phyloP scores from a whole-genome alignment of 2,113 vertebrate genomes.

The Pogona vitticeps region DNA sequence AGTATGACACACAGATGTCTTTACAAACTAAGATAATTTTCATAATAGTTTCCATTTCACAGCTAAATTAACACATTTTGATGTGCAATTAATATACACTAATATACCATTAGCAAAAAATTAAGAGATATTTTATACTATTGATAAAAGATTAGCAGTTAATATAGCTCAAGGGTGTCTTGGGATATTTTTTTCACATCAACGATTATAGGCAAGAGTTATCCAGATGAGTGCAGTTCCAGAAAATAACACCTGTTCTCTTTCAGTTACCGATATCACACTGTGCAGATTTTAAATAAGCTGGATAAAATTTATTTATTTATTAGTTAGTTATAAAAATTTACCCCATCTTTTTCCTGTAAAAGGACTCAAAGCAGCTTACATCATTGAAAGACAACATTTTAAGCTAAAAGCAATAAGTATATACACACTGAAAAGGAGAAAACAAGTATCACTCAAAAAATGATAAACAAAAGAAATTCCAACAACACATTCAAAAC shows the following conservation, averaged over 20 bases:
- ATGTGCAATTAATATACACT: neutral
- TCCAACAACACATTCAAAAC: too few relatives aligned
- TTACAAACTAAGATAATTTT: neutral
- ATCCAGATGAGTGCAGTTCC: neutral
- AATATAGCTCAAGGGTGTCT: neutral
- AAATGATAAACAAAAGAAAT: too few relatives aligned
- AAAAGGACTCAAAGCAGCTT: too few relatives aligned
- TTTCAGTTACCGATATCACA: neutral
- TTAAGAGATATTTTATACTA: neutral
- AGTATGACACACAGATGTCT: neutral
- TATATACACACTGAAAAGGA: too few relatives aligned
- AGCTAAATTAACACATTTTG: neutral
- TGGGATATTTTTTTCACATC: neutral
- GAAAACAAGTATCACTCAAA: too few relatives aligned
- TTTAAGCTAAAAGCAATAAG: too few relatives aligned
- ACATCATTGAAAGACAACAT: too few relatives aligned
- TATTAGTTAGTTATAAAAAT: too few relatives aligned
- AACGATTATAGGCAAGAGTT: neutral
- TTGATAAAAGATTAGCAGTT: neutral
- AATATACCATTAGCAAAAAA: neutral
- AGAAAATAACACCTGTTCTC: neutral
- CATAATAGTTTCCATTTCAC: neutral
- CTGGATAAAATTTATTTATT: neutral
- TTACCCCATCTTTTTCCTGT: too few relatives aligned
- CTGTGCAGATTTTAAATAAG: neutral